Conservation (phyloP, 2,113 vertebrate species). For the Catharus bicknelli region DNA sequence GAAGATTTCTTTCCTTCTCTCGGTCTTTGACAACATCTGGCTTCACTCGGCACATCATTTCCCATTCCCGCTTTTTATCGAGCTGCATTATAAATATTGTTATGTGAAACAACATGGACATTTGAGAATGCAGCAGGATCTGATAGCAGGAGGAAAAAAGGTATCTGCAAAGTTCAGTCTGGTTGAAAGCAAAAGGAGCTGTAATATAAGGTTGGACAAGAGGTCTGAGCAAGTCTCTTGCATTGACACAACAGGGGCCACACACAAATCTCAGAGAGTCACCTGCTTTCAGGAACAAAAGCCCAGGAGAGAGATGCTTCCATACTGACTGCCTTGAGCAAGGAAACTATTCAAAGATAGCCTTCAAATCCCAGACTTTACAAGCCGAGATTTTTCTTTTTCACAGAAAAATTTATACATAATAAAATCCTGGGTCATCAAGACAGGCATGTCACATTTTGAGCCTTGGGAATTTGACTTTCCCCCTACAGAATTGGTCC, state of each 20-base stretch:
- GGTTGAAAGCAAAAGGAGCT: not conserved
- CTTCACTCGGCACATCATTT: slow-evolving; percentile 92
- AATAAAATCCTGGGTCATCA: not conserved
- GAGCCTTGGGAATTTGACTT: not conserved
- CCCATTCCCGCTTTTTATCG: slow-evolving; percentile 88
- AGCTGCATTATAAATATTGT: slow-evolving; percentile 78
- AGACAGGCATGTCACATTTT: not conserved
- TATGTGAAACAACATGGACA: slow-evolving; percentile 50
- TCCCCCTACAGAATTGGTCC: not conserved
- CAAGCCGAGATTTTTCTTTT: not conserved
- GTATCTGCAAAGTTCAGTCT: not conserved
- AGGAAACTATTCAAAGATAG: not conserved
- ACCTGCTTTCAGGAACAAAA: not conserved
- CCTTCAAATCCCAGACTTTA: not conserved
- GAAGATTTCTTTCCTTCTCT: slow-evolving; percentile 84
- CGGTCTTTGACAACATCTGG: slow-evolving; percentile 87
- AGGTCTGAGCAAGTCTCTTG: not conserved
- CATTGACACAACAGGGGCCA: not conserved
- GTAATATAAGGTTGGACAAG: not conserved
- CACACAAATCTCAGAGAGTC: not conserved
- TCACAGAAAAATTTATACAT: not conserved
- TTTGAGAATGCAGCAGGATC: slow-evolving; percentile 28
- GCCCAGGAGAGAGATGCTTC: not conserved
- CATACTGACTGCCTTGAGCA: not conserved
- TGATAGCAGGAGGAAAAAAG: not conserved